Conservation (phyloP, 2,888 invertebrate genomes). For the Pristionchus mayeri region DNA sequence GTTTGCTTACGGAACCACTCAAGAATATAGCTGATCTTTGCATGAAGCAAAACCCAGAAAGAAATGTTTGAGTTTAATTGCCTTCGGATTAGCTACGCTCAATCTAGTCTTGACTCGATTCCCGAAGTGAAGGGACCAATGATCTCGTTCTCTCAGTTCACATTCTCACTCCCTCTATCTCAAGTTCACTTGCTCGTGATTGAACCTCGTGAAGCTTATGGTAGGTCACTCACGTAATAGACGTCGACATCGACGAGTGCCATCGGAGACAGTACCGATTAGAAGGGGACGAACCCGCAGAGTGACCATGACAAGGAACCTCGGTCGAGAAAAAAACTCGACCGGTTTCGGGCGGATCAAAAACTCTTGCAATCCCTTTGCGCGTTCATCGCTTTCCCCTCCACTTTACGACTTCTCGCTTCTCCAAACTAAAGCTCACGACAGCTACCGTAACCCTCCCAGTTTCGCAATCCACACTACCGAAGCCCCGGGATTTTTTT, state of each 20-base stretch:
- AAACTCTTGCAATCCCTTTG: neutral
- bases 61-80: no score
- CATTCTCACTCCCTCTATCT: no score
- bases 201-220: no score
- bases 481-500: neutral
- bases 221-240: neutral
- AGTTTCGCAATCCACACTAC: neutral
- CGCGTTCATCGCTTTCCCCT: conserved; percentile 13
- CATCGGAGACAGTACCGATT: neutral
- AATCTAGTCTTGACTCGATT: no score
- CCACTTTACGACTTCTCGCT: conserved; percentile 4
- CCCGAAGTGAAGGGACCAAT: no score
- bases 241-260: neutral
- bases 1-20: no score
- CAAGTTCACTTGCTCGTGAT: no score
- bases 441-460: conserved; percentile 27
- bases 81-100: no score
- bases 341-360: conserved; percentile 16
- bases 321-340: neutral
- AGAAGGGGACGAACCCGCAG: neutral
- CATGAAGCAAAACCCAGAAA: no score
- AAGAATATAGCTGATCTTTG: no score
- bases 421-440: neutral
- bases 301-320: neutral
- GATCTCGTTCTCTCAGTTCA: no score